A percentile compares a stretch with the other conserved stretches of the same genome.
Conservation (phyloP, 2,797 vertebrate genomes). For the Oreochromis mossambicus region DNA sequence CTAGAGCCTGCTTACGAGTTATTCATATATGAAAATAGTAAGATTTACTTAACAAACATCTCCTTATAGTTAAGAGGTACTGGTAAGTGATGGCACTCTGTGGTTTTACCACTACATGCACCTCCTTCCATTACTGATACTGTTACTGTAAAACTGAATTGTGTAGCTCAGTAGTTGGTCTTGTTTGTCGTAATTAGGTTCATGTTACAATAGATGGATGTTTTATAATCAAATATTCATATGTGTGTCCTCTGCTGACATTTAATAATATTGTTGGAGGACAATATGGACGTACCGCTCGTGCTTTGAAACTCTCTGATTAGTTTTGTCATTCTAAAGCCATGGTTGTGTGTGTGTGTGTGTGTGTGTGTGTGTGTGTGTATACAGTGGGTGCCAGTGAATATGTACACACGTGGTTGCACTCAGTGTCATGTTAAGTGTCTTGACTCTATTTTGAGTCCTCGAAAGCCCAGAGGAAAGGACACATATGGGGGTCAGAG, state of each 20-base stretch:
- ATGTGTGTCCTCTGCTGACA: neutral
- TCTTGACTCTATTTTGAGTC: conserved; percentile 67
- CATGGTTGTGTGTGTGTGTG: neutral
- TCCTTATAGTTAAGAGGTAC: neutral
- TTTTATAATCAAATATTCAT: neutral
- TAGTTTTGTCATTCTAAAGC: neutral
- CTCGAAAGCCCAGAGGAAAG: conserved; percentile 46
- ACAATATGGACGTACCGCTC: neutral
- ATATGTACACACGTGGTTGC: conserved; percentile 1
- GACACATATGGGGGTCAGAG: conserved; percentile 54
- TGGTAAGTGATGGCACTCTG: neutral
- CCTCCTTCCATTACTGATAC: neutral
- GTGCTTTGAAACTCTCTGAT: neutral
- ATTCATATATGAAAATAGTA: neutral
- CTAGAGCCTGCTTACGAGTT: neutral
- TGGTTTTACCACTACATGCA: neutral
- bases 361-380: neutral
- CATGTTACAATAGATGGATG: neutral
- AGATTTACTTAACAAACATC: neutral
- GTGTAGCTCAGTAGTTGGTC: neutral
- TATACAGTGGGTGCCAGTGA: neutral
- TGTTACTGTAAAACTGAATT: neutral
- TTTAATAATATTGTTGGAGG: neutral
- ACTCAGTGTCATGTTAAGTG: conserved; percentile 53
- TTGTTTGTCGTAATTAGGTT: neutral